These are phyloP conservation scores for Acutogordius australiensis DNA, from an alignment of 2,888 invertebrate species.

Conservation along the genomic window DNA sequence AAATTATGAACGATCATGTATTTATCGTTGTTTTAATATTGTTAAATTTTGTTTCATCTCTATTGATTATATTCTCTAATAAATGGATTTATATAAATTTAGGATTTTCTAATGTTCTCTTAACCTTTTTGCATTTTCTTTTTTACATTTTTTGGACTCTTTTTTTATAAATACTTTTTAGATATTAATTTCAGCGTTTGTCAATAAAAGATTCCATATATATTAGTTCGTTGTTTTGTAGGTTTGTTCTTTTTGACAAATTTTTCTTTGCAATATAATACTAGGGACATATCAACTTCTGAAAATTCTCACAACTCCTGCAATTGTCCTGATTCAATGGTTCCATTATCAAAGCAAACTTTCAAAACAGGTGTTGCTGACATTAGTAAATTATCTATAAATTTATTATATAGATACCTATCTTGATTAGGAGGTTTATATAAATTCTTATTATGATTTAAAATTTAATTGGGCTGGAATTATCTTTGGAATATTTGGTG, in stretches of 20 bases:
- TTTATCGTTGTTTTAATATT: background rate
- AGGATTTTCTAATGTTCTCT: background rate
- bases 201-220: background rate
- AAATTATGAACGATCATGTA: background rate
- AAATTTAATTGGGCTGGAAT: background rate
- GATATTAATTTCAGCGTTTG: background rate
- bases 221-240: background rate
- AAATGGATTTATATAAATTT: constrained; percentile 5
- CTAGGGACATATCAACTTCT: background rate
- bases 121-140: constrained; percentile 4
- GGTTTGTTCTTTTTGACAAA: constrained; percentile 6
- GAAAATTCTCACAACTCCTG: constrained; percentile 6
- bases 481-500: constrained; percentile 1
- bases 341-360: background rate
- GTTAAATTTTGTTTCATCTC: constrained; percentile 7
- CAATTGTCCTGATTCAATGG: background rate
- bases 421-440: background rate
- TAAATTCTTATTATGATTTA: constrained; percentile 2
- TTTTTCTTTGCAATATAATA: constrained; percentile 8
- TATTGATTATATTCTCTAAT: background rate
- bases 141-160: background rate
- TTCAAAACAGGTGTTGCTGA: background rate
- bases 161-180: background rate
- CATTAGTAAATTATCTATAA: background rate
- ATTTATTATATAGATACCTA: background rate